Base-by-base conservation (phyloP, 1,140 invertebrate species). In the Hormaphis cornu region DNA sequence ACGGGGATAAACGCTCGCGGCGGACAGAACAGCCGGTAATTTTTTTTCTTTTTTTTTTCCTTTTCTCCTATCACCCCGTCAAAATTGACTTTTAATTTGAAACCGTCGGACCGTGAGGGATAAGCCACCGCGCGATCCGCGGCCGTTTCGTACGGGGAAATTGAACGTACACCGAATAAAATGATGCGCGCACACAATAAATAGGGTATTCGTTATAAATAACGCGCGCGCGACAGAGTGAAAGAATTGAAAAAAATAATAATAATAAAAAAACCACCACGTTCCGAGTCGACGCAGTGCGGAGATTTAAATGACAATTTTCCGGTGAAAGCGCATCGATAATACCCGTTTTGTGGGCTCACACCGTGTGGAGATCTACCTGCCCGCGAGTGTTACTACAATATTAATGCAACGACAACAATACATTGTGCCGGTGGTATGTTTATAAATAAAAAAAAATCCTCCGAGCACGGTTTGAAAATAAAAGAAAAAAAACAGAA, bases 291-390 rank as follows among this genome's bases (percentile, higher is more conserved):
- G n/a, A 12, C 8, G 14, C 16, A 1, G 35, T n/a, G 14, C 26
- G 54, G 54, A 58, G n/a, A 58, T 58, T 58, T 58, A 58, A 40
- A 58, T 58, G 54, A 58, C 54, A 58, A 58, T 58, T 58, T 58
- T 58, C 54, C 54, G 54, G 54, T 58, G 54, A 40, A 40, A 40
- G 54, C 54, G 35, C 54, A 40, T 37, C 54, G 40, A 58, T 58
- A n/a, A n/a, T n/a, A n/a, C n/a, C n/a, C n/a, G n/a, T n/a, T n/a
- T n/a, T n/a, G n/a, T n/a, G n/a, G n/a, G n/a, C n/a, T n/a, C n/a
- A n/a, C n/a, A n/a, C n/a, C n/a, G n/a, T n/a, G n/a, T n/a, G n/a
- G n/a, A n/a, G n/a, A n/a, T n/a, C n/a, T n/a, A n/a, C n/a, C n/a
- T n/a, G n/a, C n/a, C n/a, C n/a, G n/a, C n/a, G n/a, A n/a, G n/a